phyloP scores from a whole-genome alignment of 2,113 vertebrate species.

The Phocoena phocoena region DNA sequence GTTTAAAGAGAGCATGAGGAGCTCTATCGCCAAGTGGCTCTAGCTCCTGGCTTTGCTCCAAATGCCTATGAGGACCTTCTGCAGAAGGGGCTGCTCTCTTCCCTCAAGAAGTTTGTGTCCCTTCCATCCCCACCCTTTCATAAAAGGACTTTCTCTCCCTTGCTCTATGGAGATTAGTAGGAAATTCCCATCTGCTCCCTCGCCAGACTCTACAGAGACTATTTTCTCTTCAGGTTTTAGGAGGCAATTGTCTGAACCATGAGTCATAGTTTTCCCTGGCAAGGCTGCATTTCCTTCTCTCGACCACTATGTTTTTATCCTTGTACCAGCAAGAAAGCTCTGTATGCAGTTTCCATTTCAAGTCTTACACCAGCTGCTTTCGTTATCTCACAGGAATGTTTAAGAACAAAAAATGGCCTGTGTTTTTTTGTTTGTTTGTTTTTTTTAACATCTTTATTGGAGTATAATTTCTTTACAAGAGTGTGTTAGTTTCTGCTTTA shows the following conservation, averaged over 20 bases:
- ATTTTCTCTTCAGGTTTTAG: background rate
- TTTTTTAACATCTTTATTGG: too few relatives aligned
- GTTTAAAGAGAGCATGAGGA: background rate
- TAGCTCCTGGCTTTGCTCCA: background rate
- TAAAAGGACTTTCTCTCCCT: background rate
- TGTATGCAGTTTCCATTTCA: conserved; percentile 52
- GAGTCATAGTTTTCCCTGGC: conserved; percentile 46
- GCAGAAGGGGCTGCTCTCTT: background rate
- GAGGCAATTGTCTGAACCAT: background rate
- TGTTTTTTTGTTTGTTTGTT: too few relatives aligned
- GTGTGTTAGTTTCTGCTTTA: too few relatives aligned
- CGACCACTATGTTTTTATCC: background rate
- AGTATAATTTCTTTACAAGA: too few relatives aligned
- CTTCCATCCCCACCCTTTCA: background rate
- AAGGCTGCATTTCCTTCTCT: conserved; percentile 46
- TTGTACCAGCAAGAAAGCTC: background rate
- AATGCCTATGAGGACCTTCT: too few relatives aligned
- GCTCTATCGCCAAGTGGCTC: background rate
- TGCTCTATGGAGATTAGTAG: background rate
- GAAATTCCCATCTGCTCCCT: conserved; percentile 41
- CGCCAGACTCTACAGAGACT: background rate
- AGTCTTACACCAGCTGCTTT: conserved; percentile 32
- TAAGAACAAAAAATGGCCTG: background rate
- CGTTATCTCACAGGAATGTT: conserved; percentile 24
- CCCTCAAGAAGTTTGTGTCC: background rate